A percentile compares a stretch with the other conserved stretches of the same genome.
phyloP scores from a whole-genome alignment of 2,797 vertebrate species.

The Danio kyathit region DNA sequence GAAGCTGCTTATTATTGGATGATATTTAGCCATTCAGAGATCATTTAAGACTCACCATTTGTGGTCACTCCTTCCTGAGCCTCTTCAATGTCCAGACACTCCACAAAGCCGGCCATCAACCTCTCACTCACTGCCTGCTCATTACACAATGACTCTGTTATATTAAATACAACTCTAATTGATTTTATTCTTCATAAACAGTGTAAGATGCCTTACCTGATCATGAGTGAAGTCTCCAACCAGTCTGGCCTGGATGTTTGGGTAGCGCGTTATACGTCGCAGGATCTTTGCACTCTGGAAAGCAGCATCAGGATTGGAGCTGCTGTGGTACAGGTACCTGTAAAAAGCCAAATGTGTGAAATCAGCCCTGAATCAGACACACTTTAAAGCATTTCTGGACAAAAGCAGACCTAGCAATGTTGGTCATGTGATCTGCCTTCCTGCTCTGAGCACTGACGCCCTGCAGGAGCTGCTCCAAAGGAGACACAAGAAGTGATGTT shows the following conservation, averaged over 20 bases:
- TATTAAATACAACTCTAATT: neutral
- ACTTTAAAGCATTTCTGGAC: neutral
- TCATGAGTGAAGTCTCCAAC: conserved; percentile 98
- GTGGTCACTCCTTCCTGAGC: conserved; percentile 88
- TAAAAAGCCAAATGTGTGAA: neutral
- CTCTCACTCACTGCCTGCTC: conserved; percentile 89
- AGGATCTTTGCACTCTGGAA: conserved; percentile 97
- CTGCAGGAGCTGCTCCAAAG: conserved; percentile 94
- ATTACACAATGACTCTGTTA: conserved; percentile 23
- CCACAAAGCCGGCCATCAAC: conserved; percentile 97
- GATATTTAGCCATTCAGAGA: neutral
- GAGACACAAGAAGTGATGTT: conserved; percentile 90
- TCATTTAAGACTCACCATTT: conserved; percentile 80
- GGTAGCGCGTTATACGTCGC: conserved; percentile 91
- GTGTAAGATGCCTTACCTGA: conserved; percentile 77
- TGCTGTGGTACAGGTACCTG: conserved; percentile 94
- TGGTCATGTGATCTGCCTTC: conserved; percentile 94
- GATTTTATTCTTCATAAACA: neutral
- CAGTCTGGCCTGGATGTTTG: conserved; percentile 93
- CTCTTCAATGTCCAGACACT: conserved; percentile 95
- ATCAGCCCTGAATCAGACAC: conserved; percentile 8
- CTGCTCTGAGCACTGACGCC: conserved; percentile 95
- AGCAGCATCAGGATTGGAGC: conserved; percentile 91
- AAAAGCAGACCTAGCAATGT: conserved; percentile 88
- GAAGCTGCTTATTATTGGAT: neutral